phyloP scores from a whole-genome alignment of 2,888 invertebrate genomes.

The Ormyrus nitidulus region DNA sequence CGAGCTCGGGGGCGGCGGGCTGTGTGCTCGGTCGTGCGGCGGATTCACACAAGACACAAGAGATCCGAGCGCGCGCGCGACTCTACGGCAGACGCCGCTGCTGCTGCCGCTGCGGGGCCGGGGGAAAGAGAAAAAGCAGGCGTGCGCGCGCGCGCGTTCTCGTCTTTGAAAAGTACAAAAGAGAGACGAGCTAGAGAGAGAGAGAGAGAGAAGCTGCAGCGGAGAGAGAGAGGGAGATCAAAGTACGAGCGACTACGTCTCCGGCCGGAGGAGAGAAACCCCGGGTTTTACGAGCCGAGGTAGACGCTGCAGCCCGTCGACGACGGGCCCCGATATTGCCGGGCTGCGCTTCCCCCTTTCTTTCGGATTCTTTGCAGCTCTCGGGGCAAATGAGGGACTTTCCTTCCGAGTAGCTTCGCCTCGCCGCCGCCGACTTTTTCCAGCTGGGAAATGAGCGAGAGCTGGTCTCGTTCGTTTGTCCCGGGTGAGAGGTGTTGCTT shows the following conservation, averaged over 20 bases:
- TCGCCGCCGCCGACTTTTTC: no score
- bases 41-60: conserved; percentile 22
- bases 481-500: no score
- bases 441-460: no score
- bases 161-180: conserved; percentile 53
- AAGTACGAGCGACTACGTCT: conserved; percentile 35
- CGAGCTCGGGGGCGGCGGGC: no score
- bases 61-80: neutral
- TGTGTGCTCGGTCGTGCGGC: neutral
- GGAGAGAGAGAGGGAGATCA: conserved; percentile 40
- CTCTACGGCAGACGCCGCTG: no score
- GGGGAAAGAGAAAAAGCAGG: conserved; percentile 34
- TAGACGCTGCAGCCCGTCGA: conserved; percentile 12
- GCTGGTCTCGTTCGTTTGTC: no score
- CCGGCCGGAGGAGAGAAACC: conserved; percentile 8
- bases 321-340: conserved; percentile 36
- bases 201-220: neutral
- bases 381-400: no score
- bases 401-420: no score
- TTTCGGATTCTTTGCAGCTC: no score
- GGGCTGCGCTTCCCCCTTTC: neutral
- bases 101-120: neutral
- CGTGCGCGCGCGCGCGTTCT: neutral
- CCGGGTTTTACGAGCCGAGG: conserved; percentile 38
- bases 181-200: conserved; percentile 7